Base-by-base conservation (phyloP, 2,797 vertebrate genomes). In the Kryptolebias ocellatus region DNA sequence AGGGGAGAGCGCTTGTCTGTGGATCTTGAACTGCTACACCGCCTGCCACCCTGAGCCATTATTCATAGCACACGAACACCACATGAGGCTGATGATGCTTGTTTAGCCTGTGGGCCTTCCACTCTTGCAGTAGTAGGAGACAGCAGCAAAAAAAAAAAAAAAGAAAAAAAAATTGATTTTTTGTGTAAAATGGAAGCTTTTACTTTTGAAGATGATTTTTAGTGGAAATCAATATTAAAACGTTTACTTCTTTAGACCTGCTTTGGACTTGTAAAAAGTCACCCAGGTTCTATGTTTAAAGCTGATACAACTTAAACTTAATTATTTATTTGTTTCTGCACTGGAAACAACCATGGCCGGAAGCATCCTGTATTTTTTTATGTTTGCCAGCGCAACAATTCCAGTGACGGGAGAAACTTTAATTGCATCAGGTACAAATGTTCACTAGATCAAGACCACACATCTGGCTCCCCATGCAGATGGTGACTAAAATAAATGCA, bases 11-110 rank as follows among this genome's bases (percentile, higher is more conserved):
- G 81, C 77, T 83, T 78, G 78, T 84, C 80, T 87, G 68, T 57
- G 37, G 90, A 82, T 79, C 81, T 74, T 75, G 85, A 90, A 85
- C 79, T 70, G 84, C 78, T 81, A 51, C 66, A 60, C 73, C 31
- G 60, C 81, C 84, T 53, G 78, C 84, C 37, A 67, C 81, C 83
- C 67, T 74, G 80, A 80, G 83, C 80, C 78, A 87, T 90, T 88
- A 85, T 85, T 88, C 87, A 85, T 87, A 70, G 83, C 77, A 83
- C 83, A 84, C 28, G 67, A 86, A 83, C 71, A 5, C 87, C 66
- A 57, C 79, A 42, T 84, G 87, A 86, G 81, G 81, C 83, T 89
- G 85, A 90, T 90, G 83, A 88, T 87, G 87, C 83, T 89, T 78
- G 86, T 88, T 88, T 81, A 86, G 89, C 89, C 84, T 69, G 71